Evolutionary conservation across 2,797 vertebrate genomes (phyloP).

Genomic region (Sebastes steindachneri): DNA sequence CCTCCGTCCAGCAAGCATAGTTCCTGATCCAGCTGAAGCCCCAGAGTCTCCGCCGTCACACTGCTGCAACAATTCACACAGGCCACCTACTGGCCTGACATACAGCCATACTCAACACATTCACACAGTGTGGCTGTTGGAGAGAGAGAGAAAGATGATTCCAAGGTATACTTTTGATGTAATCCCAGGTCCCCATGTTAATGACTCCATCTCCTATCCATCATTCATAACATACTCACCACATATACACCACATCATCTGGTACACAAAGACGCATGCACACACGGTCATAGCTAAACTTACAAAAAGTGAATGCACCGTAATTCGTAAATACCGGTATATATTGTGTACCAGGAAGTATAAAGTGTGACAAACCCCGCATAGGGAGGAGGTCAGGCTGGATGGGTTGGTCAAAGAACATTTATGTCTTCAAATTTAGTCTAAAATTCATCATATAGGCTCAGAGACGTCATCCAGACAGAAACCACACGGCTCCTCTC

Average conservation of each 20-base stretch:
- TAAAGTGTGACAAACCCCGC: fast-evolving
- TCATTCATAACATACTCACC: conserved; percentile 84
- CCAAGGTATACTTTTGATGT: conserved; percentile 82
- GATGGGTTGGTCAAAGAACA: no score
- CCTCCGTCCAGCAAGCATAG: conserved; percentile 48
- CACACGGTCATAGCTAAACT: no score
- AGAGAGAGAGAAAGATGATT: conserved; percentile 67
- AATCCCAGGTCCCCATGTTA: conserved; percentile 82
- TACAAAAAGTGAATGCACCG: no score
- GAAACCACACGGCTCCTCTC: not conserved
- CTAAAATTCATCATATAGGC: not conserved
- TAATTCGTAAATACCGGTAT: no score
- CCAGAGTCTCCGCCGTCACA: conserved; percentile 35
- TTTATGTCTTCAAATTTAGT: not conserved
- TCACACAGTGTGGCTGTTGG: not conserved
- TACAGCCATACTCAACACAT: not conserved
- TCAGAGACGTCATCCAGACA: not conserved
- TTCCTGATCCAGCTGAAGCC: conserved; percentile 31
- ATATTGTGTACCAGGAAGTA: no score
- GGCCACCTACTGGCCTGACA: conserved; percentile 17
- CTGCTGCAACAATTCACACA: conserved; percentile 71
- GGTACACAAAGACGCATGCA: not conserved
- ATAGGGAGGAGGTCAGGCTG: no score
- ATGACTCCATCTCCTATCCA: conserved; percentile 83
- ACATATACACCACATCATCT: conserved; percentile 87